Percentiles rank a stretch among this genome's conserved stretches.
phyloP scores from a whole-genome alignment of 2,797 vertebrate genomes.

The Ctenosaura bakeri region DNA sequence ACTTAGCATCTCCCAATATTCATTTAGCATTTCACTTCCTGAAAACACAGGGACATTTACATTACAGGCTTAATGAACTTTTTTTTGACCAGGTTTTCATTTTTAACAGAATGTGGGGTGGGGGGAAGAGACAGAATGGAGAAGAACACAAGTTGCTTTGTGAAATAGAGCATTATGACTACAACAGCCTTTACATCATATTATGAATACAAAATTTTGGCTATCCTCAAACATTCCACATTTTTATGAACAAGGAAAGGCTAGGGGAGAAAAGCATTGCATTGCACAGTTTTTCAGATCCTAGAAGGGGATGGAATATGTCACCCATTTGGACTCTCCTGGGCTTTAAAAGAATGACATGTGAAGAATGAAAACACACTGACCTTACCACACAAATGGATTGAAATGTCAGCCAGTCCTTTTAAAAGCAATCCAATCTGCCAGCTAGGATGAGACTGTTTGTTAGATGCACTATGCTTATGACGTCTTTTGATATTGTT shows the following conservation, averaged over 20 bases:
- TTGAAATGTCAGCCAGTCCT: slow-evolving; percentile 41
- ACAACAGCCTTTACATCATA: slow-evolving; percentile 37
- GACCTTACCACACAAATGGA: background rate
- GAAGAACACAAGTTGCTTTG: slow-evolving; percentile 31
- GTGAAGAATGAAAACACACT: slow-evolving; percentile 31
- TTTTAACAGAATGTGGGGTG: slow-evolving; percentile 50
- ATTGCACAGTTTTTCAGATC: background rate
- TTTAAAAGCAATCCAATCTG: slow-evolving; percentile 16
- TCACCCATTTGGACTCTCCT: background rate
- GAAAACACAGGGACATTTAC: slow-evolving; percentile 73
- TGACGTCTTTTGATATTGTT: background rate
- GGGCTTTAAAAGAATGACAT: background rate
- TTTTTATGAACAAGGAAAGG: slow-evolving; percentile 46
- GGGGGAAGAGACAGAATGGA: background rate
- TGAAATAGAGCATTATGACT: slow-evolving; percentile 57
- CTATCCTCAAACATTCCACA: no score
- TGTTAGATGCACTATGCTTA: background rate
- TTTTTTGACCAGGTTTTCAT: slow-evolving; percentile 69
- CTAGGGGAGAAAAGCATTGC: slow-evolving; percentile 45
- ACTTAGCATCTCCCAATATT: slow-evolving; percentile 80
- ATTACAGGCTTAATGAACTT: slow-evolving; percentile 72
- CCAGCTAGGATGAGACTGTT: background rate
- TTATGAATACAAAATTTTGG: slow-evolving; percentile 35
- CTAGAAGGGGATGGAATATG: slow-evolving; percentile 27
- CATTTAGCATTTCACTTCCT: slow-evolving; percentile 76